Evolutionary conservation across 2,888 invertebrate species (phyloP).

Genomic region (Gerris lacustris): DNA sequence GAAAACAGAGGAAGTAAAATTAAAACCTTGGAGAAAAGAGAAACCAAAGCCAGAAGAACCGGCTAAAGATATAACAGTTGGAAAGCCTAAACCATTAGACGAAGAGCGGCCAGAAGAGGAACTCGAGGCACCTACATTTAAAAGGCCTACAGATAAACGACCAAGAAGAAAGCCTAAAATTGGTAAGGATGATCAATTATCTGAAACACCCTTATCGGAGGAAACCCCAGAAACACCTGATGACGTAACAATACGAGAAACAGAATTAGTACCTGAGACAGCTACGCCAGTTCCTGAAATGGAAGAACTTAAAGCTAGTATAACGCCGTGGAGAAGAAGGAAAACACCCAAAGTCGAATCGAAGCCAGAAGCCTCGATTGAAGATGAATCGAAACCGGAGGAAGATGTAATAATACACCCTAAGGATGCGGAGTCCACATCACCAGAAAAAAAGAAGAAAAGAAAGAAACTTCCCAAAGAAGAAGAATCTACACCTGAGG

Average conservation of each 20-base stretch:
- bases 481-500: neutral
- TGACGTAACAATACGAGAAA: neutral
- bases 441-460: neutral
- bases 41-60: slow-evolving; percentile 34
- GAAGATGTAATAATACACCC: too few relatives aligned
- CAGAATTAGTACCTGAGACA: neutral
- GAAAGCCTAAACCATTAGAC: slow-evolving; percentile 34
- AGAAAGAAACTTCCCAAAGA: neutral
- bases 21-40: slow-evolving; percentile 35
- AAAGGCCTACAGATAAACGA: slow-evolving; percentile 20
- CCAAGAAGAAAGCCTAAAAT: neutral
- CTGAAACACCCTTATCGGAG: neutral
- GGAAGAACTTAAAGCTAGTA: neutral
- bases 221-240: neutral
- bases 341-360: neutral
- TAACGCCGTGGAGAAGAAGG: neutral
- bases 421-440: neutral
- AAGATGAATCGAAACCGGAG: neutral
- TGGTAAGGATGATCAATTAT: neutral
- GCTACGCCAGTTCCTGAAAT: neutral
- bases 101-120: slow-evolving; percentile 31
- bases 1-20: slow-evolving; percentile 35
- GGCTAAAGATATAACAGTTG: slow-evolving; percentile 29
- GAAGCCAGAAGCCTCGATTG: neutral
- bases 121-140: slow-evolving; percentile 27